These are phyloP conservation scores for Callyntrura sp. DNA, from an alignment of 2,888 invertebrate species.

Conservation along the genomic window DNA sequence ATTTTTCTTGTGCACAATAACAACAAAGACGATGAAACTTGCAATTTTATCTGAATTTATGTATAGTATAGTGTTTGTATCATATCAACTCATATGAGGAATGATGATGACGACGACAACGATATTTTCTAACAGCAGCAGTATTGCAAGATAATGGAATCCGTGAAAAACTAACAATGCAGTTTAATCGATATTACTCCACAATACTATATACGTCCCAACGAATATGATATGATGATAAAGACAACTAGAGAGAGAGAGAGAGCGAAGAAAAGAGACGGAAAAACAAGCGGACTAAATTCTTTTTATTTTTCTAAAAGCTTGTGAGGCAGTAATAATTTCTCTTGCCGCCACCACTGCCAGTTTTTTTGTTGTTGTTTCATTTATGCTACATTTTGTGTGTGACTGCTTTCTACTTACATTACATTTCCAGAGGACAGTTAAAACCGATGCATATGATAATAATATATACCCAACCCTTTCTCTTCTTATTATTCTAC, in stretches of 20 bases:
- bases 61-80: no score
- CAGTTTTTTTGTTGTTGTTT: not conserved
- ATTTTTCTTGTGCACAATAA: not conserved
- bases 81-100: not conserved
- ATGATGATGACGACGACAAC: not conserved
- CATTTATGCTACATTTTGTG: not conserved
- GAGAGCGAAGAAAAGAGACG: not conserved
- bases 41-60: slow-evolving; percentile 30
- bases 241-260: not conserved
- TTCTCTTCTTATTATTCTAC: no score
- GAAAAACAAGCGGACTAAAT: not conserved
- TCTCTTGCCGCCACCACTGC: not conserved
- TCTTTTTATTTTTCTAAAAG: not conserved
- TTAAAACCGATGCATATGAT: not conserved
- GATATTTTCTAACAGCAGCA: not conserved
- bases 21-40: slow-evolving; percentile 17
- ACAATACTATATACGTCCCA: not conserved
- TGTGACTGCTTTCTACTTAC: not conserved
- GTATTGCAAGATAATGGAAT: slow-evolving; percentile 31
- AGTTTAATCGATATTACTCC: slow-evolving; percentile 39
- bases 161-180: slow-evolving; percentile 5
- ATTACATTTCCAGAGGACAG: not conserved
- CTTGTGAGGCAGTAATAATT: not conserved
- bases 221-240: not conserved
- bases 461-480: not conserved